phyloP scores from a whole-genome alignment of 2,113 vertebrate species.

The Percopsis transmontana region DNA sequence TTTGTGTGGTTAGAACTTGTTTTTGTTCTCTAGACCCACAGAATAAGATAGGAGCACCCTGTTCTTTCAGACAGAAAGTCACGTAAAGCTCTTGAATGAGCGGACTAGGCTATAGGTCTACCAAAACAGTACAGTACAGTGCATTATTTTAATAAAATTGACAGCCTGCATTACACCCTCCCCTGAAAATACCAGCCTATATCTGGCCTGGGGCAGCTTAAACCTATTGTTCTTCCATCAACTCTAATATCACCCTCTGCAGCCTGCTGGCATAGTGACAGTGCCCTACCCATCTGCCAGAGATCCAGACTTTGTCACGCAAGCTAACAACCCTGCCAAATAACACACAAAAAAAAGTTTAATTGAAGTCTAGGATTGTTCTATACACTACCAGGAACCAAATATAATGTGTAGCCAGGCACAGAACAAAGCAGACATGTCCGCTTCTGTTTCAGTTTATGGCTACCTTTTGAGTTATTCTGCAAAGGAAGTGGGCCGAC shows the following conservation, averaged over 20 bases:
- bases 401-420: neutral
- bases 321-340: slow-evolving; percentile 8
- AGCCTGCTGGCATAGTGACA: slow-evolving; percentile 32
- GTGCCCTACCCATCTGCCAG: slow-evolving; percentile 34
- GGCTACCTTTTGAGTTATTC: neutral
- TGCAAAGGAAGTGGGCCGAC: neutral
- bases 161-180: neutral
- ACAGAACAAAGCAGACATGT: neutral
- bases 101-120: neutral
- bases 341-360: no score
- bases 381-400: neutral
- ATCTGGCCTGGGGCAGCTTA: slow-evolving; percentile 44
- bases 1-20: neutral
- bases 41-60: neutral
- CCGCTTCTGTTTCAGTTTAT: neutral
- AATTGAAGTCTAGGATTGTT: neutral
- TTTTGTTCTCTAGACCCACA: neutral
- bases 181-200: slow-evolving; percentile 36
- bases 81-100: neutral
- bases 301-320: slow-evolving; percentile 10
- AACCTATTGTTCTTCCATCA: slow-evolving; percentile 38
- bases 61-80: neutral
- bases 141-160: slow-evolving; percentile 2
- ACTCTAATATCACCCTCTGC: slow-evolving; percentile 40
- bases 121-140: slow-evolving; percentile 6